Percentiles rank a stretch among this genome's conserved stretches.
These are phyloP conservation scores for Naso thynnoides DNA, from an alignment of 2,797 vertebrate genomes.

Conservation along the genomic window DNA sequence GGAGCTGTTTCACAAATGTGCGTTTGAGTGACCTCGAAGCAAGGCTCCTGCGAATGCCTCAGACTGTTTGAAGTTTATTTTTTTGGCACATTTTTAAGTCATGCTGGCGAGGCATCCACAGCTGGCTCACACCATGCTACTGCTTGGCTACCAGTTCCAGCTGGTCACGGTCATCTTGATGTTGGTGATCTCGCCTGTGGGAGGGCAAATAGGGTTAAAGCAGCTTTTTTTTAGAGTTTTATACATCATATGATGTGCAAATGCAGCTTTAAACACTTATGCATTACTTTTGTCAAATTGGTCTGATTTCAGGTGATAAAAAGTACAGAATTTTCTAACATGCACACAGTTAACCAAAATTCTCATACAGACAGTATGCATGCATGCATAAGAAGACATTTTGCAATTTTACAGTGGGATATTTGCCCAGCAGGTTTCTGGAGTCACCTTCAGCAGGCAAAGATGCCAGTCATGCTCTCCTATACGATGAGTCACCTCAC, in stretches of 20 bases:
- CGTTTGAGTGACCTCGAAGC: neutral
- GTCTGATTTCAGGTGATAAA: neutral
- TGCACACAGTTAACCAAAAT: neutral
- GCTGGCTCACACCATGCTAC: constrained; percentile 41
- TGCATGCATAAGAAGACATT: neutral
- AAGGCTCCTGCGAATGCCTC: neutral
- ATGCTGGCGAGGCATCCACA: constrained; percentile 27
- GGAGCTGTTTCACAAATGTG: neutral
- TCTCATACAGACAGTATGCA: neutral
- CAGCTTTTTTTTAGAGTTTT: neutral
- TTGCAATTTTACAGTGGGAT: neutral
- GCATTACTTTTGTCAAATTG: neutral
- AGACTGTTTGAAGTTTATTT: neutral
- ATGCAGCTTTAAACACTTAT: too few species aligned
- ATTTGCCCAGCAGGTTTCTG: constrained; percentile 2
- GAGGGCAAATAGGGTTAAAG: constrained; percentile 15
- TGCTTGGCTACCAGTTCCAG: constrained; percentile 54
- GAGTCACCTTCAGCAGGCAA: constrained; percentile 20
- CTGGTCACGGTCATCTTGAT: constrained; percentile 25
- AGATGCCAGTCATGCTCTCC: constrained; percentile 21
- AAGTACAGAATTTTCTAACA: neutral
- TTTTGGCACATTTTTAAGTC: constrained; percentile 26
- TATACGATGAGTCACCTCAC: constrained; percentile 35
- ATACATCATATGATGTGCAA: neutral
- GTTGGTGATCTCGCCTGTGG: constrained; percentile 27